Evolutionary conservation across 2,113 vertebrate species (phyloP), one percentile per base, ranked within the genome.

Genomic region (Pterocles orientalis): DNA sequence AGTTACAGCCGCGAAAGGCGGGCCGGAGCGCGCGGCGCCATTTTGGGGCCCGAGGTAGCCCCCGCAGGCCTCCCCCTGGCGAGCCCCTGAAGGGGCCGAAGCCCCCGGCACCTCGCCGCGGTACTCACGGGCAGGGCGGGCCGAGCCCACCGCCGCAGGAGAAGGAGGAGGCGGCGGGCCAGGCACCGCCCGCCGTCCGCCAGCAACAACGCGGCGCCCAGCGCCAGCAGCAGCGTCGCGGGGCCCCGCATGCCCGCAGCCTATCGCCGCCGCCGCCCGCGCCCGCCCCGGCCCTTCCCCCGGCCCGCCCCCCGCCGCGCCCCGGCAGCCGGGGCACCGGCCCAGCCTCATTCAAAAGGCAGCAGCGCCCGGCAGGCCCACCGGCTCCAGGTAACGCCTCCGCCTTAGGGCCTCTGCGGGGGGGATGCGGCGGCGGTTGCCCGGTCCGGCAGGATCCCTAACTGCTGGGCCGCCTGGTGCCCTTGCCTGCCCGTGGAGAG

Each of bases 111-210:
- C 60, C 57, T 65, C 45, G 31, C 93, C 78, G 61, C 60, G 43
- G 31, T 92, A 95, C 94, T 92, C 97, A 99, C 98, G 97, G 98
- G 96, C 58, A 98, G 92, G 39, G 94, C 65, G 41, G 98, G 98
- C 82, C 98, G 97, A 2, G 98, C 72, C 4, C 65, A 98, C 23
- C 98, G 62, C 6, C 96, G 88, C n/a, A 98, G 98, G 58, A 81
- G 56, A 15, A 50, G 28, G 41, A 33, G 83, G 18, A 97, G 64
- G 54, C 57, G 26, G 18, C 18, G 31, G 50, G 17, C 34, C 94
- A 43, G 98, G 98, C 24, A 97, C 88, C 62, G 45, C 62, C 82
- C 84, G 62, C 73, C 84, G 10, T 64, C 86, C 70, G 47, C 51
- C 61, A 75, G 17, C 70, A 71, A n/a, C 70, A 62, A 4, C 69